Evolutionary conservation across 2,113 vertebrate genomes (phyloP).

Genomic region (Apteryx owenii): DNA sequence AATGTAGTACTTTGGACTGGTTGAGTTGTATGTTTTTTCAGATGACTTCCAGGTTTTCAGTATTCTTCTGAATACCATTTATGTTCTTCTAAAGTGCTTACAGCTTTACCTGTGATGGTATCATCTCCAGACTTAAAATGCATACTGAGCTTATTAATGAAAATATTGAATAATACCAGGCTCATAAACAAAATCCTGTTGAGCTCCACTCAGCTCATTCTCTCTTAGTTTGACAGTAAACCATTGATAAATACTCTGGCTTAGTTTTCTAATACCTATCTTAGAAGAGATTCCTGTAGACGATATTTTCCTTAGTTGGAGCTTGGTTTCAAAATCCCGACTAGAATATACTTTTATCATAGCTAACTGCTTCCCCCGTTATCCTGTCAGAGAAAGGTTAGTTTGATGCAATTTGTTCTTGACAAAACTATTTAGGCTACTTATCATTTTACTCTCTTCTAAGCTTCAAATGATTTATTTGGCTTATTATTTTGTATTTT

Average conservation of each 20-base stretch:
- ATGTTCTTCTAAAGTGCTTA: neutral
- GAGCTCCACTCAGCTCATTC: neutral
- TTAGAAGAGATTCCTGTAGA: neutral
- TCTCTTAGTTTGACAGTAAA: neutral
- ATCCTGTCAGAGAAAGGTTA: neutral
- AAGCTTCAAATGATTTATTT: neutral
- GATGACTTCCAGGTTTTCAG: neutral
- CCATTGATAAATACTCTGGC: neutral
- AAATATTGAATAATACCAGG: neutral
- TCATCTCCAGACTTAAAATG: neutral
- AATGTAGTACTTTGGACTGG: neutral
- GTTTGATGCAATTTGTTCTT: neutral
- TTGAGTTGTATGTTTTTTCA: neutral
- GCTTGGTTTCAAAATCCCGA: neutral
- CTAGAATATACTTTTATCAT: neutral
- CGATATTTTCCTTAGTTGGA: neutral
- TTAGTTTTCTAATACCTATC: neutral
- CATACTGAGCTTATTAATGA: neutral
- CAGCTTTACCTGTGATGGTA: neutral
- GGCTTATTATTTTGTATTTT: neutral
- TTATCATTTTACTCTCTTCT: neutral
- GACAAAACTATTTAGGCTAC: neutral
- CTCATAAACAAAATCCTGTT: neutral
- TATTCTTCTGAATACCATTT: neutral
- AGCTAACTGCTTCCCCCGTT: rapidly evolving